Evolutionary conservation across 2,797 vertebrate species (phyloP).

Genomic region (Todus mexicanus): DNA sequence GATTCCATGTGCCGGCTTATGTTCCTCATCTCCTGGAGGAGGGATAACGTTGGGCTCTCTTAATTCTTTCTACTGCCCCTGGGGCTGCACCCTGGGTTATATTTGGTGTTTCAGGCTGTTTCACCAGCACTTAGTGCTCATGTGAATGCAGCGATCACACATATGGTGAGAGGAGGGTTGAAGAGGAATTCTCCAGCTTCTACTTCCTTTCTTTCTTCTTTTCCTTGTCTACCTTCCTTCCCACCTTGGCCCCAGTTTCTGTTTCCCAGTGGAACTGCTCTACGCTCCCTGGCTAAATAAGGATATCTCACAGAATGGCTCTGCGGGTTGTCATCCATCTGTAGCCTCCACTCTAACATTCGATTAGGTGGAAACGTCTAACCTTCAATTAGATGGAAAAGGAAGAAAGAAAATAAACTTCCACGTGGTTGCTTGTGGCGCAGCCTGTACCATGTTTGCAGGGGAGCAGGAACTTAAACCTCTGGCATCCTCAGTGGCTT

Average conservation of each 20-base stretch:
- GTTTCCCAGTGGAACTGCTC: neutral
- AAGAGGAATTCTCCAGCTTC: neutral
- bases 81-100: neutral
- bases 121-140: neutral
- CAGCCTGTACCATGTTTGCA: neutral
- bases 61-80: neutral
- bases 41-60: neutral
- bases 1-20: neutral
- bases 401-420: neutral
- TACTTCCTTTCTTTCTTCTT: neutral
- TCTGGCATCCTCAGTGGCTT: neutral
- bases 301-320: neutral
- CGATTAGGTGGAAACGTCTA: neutral
- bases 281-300: neutral
- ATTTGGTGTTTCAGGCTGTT: neutral
- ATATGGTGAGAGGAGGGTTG: fast-evolving
- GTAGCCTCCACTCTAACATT: neutral
- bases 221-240: neutral
- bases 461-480: neutral
- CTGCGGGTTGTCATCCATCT: neutral
- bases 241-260: neutral
- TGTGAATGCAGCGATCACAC: neutral
- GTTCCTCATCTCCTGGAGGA: neutral
- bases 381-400: neutral
- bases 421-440: fast-evolving